Percentiles rank a stretch among this genome's conserved stretches.
phyloP scores from a whole-genome alignment of 2,113 vertebrate species.

The Salvelinus sp. region DNA sequence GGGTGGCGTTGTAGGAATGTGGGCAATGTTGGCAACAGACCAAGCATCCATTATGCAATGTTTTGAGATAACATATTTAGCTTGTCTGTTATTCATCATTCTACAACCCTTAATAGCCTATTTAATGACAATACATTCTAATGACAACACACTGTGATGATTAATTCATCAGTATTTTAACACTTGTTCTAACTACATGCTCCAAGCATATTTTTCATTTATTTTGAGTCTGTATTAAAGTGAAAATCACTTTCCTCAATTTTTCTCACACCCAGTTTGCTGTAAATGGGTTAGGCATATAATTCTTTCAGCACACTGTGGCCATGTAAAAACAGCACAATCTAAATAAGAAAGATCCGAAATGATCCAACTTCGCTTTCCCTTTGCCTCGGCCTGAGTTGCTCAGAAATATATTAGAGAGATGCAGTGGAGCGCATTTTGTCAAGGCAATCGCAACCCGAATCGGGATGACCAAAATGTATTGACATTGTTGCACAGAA shows the following conservation, averaged over 20 bases:
- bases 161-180: too few species aligned
- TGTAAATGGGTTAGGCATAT: too few species aligned
- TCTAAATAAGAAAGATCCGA: not conserved
- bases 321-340: not conserved
- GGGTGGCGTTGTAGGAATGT: slow-evolving; percentile 6
- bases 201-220: too few species aligned
- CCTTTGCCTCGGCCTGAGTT: not conserved
- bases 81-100: too few species aligned
- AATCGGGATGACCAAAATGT: not conserved
- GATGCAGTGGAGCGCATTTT: not conserved
- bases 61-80: too few species aligned
- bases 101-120: too few species aligned
- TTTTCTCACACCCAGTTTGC: too few species aligned
- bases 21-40: not conserved
- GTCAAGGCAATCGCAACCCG: not conserved
- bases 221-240: too few species aligned
- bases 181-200: too few species aligned
- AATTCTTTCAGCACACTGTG: not conserved
- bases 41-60: not conserved
- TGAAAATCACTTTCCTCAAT: too few species aligned
- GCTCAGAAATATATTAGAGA: not conserved
- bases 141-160: too few species aligned
- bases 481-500: not conserved
- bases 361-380: not conserved
- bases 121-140: too few species aligned